Conservation (phyloP, 2,797 vertebrate species). For the Pangasius krempfi region DNA sequence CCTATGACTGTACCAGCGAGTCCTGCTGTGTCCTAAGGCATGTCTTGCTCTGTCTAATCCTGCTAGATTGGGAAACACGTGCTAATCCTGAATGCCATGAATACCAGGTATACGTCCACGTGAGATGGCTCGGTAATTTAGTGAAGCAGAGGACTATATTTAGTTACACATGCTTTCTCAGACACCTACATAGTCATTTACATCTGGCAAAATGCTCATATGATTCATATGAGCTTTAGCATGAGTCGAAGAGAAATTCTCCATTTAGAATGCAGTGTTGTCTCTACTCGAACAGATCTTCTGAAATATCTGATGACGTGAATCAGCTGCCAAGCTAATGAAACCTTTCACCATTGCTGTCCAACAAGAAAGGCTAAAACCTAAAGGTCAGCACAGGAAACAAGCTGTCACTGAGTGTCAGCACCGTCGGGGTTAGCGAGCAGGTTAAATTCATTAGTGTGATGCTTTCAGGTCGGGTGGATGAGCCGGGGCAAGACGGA, state of each 20-base stretch:
- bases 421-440: background rate
- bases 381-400: slow-evolving; percentile 37
- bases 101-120: background rate
- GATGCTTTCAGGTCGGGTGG: background rate
- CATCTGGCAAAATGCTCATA: background rate
- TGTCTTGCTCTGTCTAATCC: slow-evolving; percentile 12
- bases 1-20: background rate
- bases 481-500: background rate
- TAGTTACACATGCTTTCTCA: background rate
- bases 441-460: slow-evolving; percentile 27
- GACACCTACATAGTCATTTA: background rate
- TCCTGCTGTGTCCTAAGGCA: slow-evolving; percentile 10
- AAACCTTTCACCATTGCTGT: slow-evolving; percentile 17
- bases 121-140: background rate
- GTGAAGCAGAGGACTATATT: background rate
- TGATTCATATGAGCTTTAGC: background rate
- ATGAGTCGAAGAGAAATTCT: background rate
- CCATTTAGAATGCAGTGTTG: background rate
- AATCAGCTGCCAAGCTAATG: slow-evolving; percentile 19
- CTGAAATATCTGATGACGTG: background rate
- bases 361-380: slow-evolving; percentile 26
- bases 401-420: slow-evolving; percentile 30
- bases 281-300: background rate
- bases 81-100: background rate
- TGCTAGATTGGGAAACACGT: slow-evolving; percentile 12